phyloP scores from a whole-genome alignment of 2,113 vertebrate genomes.

The Eurypyga helias region DNA sequence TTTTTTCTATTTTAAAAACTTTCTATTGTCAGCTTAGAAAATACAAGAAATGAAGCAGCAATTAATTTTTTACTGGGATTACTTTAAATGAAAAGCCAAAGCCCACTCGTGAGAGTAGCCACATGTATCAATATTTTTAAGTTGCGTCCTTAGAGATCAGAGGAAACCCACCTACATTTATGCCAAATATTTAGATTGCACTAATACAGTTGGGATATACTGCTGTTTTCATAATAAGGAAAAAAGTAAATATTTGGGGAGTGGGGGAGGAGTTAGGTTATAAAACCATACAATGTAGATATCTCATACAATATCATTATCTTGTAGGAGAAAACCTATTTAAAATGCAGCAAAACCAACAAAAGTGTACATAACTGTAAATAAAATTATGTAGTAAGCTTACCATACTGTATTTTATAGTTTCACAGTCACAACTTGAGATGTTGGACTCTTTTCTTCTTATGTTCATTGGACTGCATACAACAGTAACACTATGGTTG shows the following conservation, averaged over 20 bases:
- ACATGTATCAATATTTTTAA: neutral
- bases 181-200: neutral
- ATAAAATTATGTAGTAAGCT: neutral
- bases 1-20: neutral
- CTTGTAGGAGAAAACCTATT: neutral
- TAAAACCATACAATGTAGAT: neutral
- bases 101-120: neutral
- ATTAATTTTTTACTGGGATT: neutral
- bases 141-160: neutral
- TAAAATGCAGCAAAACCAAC: neutral
- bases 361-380: neutral
- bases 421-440: neutral
- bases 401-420: neutral
- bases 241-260: neutral
- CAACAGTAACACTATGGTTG: neutral
- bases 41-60: neutral
- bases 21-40: neutral
- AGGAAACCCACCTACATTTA: neutral
- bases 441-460: neutral
- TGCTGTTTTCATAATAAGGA: neutral
- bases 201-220: neutral
- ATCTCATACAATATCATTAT: neutral
- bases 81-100: neutral
- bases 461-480: neutral
- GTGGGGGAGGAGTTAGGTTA: neutral